Evolutionary conservation across 2,797 vertebrate species (phyloP).

Genomic region (Peromyscus attwateri): DNA sequence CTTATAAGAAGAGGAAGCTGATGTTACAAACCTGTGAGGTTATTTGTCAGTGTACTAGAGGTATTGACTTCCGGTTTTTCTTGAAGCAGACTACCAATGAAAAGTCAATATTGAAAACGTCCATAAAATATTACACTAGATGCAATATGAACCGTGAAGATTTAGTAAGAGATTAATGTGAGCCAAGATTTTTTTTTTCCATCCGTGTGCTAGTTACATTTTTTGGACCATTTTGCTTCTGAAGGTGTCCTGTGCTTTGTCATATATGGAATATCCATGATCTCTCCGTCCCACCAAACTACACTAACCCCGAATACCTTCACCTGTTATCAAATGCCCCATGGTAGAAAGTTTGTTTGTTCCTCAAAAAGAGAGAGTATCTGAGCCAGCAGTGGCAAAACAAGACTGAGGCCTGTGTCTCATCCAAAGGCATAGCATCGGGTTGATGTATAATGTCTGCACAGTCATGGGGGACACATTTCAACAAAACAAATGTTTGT

Average conservation of each 20-base stretch:
- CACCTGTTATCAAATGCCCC: not conserved
- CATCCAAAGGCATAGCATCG: not conserved
- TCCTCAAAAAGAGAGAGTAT: not conserved
- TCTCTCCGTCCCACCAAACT: not conserved
- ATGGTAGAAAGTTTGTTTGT: not conserved
- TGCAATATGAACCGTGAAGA: not conserved
- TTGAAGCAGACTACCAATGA: not conserved
- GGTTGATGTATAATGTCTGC: not conserved
- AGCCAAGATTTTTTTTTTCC: not conserved
- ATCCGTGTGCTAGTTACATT: not conserved
- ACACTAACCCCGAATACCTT: not conserved
- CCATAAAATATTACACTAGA: not conserved
- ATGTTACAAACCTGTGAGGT: not conserved
- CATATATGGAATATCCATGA: not conserved
- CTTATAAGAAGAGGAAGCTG: not conserved
- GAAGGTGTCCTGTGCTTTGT: not conserved
- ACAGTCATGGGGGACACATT: not conserved
- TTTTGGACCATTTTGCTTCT: not conserved
- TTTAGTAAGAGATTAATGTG: not conserved
- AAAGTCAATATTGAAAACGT: constrained; percentile 16
- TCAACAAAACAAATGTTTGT: not conserved
- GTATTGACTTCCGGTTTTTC: not conserved
- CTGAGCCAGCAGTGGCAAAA: not conserved
- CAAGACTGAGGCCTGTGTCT: not conserved
- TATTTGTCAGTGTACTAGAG: not conserved